Base-by-base conservation (phyloP, 2,888 invertebrate genomes). In the Aspidiotus rigidus region DNA sequence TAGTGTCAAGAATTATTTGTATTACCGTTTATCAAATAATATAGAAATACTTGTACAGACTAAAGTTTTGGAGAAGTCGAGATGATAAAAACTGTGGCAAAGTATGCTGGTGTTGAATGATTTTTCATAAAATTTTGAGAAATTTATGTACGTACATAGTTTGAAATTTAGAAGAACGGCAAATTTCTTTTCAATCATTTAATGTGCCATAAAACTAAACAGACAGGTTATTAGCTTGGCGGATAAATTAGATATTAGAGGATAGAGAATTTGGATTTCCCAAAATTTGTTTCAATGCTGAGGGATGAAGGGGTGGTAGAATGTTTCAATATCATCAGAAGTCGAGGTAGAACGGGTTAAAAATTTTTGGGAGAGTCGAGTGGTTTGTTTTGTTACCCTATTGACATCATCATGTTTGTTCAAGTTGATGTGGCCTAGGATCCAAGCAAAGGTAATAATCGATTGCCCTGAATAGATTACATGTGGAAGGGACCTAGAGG, bases 161-260 rank as follows among this genome's bases (percentile, higher is more conserved):
- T 49, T 49, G 49, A 49, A 6, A 49, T 49, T 49, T 49, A 49
- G 49, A 49, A 49, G 6, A 49, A 6, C 49, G 2, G 6, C 49
- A 49, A 49, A 3, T 3, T 49, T 49, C 6, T 49, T 13, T 49
- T 28, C 28, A 3, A 28, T 49, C 6, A 49, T 49, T 49, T 49
- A n/a, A 49, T 1, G 6, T 3, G 49, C 49, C 49, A 49, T 49
- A 49, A 49, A 49, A 49, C 49, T 49, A 49, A 11, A 49, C 49
- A 49, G 49, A 49, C 49, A n/a, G n/a, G 49, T 49, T 49, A 49
- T 49, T 49, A 6, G 49, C 49, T 49, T 49, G n/a, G 49, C 49
- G 6, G 49, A 49, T 49, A 49, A 6, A 49, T 6, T 49, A 49
- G 49, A 49, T 11, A 49, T 49, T 49, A 49, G 49, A n/a, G 49